A percentile compares a stretch with the other conserved stretches of the same genome.
Conservation (phyloP, 2,113 vertebrate species). For the Archocentrus centrarchus region DNA sequence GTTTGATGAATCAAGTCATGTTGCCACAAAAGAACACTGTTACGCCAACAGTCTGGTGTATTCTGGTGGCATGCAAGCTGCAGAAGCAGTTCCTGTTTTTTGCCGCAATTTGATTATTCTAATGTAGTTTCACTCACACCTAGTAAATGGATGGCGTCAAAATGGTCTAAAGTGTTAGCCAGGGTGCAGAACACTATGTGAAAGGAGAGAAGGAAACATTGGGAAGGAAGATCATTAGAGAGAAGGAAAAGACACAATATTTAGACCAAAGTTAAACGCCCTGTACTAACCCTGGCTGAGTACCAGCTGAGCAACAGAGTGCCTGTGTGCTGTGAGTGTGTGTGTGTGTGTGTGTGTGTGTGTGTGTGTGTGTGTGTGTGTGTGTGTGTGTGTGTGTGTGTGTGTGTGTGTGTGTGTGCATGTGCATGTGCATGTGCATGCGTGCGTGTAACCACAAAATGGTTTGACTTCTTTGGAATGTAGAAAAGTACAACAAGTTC, state of each 20-base stretch:
- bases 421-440: not conserved
- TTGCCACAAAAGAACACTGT: not conserved
- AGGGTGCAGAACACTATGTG: not conserved
- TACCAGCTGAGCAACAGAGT: not conserved
- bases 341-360: not conserved
- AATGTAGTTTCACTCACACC: not conserved
- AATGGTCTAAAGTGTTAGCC: not conserved
- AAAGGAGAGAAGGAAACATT: not conserved
- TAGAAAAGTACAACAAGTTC: constrained; percentile 34
- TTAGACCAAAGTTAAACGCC: constrained; percentile 61
- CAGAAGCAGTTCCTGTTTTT: not conserved
- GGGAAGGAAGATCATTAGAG: not conserved
- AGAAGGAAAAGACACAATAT: constrained; percentile 1
- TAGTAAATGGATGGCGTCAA: not conserved
- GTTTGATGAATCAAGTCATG: too few relatives aligned
- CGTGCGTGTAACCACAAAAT: constrained; percentile 6
- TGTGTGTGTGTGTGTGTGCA: not conserved
- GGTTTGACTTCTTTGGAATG: constrained; percentile 53
- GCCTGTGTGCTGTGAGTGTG: not conserved
- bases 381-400: not conserved
- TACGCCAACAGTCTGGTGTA: not conserved
- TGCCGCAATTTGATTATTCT: not conserved
- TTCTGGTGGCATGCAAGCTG: not conserved
- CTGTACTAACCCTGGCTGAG: constrained; percentile 63
- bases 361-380: not conserved